Conservation (phyloP, 1,140 invertebrate species). For the Caenorhabditis briggsae region DNA sequence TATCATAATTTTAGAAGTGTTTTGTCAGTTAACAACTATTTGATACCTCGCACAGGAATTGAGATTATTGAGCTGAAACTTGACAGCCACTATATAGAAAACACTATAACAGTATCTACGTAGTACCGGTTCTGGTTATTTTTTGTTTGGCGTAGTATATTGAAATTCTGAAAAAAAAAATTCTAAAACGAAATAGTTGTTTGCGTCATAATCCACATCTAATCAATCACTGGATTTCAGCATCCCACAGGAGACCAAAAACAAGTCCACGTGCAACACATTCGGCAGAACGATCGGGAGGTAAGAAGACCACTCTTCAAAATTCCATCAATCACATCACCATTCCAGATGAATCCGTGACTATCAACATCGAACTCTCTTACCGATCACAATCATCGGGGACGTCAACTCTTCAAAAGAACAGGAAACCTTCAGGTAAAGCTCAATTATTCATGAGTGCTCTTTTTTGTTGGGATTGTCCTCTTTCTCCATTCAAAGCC, state of each 20-base stretch:
- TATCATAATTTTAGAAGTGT: too few species aligned
- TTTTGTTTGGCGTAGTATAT: too few species aligned
- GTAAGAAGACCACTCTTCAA: background rate
- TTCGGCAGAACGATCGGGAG: conserved; percentile 1
- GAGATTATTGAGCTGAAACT: too few species aligned
- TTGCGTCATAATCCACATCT: too few species aligned
- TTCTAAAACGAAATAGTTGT: too few species aligned
- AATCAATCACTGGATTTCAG: background rate
- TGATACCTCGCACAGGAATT: too few species aligned
- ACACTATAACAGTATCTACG: too few species aligned
- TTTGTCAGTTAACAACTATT: too few species aligned
- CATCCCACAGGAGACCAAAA: background rate
- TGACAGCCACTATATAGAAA: too few species aligned
- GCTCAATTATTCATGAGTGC: conserved; percentile 49
- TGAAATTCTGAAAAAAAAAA: too few species aligned
- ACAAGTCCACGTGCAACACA: background rate
- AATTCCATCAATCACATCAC: background rate
- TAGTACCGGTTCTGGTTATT: too few species aligned
- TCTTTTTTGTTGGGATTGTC: background rate
- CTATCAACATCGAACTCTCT: conserved; percentile 34
- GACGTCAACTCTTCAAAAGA: conserved; percentile 47
- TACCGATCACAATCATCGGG: conserved; percentile 46
- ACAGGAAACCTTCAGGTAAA: conserved; percentile 52
- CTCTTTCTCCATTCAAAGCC: conserved; percentile 3
- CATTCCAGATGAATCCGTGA: conserved; percentile 32